Conservation (phyloP, 2,888 invertebrate genomes). For the Metopia argyrocephala region DNA sequence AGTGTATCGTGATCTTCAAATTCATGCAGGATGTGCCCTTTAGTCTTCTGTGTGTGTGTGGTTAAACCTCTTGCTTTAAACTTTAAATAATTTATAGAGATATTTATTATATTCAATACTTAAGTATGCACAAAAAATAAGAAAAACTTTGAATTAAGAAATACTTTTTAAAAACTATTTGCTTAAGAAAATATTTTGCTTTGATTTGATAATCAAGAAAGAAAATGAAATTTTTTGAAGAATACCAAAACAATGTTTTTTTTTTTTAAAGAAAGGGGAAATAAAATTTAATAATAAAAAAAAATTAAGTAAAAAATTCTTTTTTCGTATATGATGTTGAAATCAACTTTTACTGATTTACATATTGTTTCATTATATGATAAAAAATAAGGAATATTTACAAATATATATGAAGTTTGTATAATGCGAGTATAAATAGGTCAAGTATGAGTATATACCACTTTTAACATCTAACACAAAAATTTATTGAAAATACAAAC, state of each 20-base stretch:
- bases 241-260: not conserved
- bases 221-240: not conserved
- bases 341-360: no score
- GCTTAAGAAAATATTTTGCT: conserved; percentile 43
- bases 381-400: no score
- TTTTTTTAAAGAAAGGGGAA: no score
- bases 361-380: no score
- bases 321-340: no score
- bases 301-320: not conserved
- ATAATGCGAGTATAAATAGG: no score
- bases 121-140: not conserved
- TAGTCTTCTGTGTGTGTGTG: conserved; percentile 18
- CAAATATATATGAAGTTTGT: no score
- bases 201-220: conserved; percentile 16
- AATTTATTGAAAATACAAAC: no score
- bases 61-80: conserved; percentile 22
- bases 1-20: no score
- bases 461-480: no score
- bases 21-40: not conserved
- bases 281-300: not conserved
- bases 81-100: conserved; percentile 24
- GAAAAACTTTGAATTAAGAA: conserved; percentile 7
- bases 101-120: not conserved
- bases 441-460: no score
- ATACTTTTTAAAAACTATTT: conserved; percentile 49